Base-by-base conservation (phyloP, 2,888 invertebrate species). In the Chrysotoxum bicinctum region DNA sequence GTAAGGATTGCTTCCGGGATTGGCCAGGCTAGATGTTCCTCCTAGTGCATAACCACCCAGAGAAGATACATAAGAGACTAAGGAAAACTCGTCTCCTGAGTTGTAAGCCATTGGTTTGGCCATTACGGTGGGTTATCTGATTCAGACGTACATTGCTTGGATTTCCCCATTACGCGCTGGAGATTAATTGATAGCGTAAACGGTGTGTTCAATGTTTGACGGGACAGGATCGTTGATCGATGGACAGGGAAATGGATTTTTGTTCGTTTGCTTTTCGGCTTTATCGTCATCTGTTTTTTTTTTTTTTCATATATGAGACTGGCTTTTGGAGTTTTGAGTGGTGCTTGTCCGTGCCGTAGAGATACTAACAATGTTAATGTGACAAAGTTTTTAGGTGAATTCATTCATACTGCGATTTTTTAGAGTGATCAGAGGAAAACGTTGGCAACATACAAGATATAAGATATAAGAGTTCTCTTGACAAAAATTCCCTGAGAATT, bases 141-240 rank as follows among this genome's bases (percentile, higher is more conserved):
- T 83, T 73, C 74, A 83, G 83, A 83, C 83, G 40, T 83, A 48
- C 60, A 64, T 69, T 83, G 73, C 56, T 50, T 79, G 83, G 43
- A 82, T 72, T 82, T 82, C 83, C 64, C 83, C 74, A 70, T 74
- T 74, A 74, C 73, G 68, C 68, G 60, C 21, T 62, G 21, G 74
- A 83, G 83, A 83, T 83, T 83, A 83, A 83, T 83, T 83, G 83
- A 83, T 83, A 79, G 69, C 64, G 79, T 83, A 79, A 83, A 79
- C 79, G 83, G 79, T 83, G 83, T 78, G 79, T 69, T 56, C 79
- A 50, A 50, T 66, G 66, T 79, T 78, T 83, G 83, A 83, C 83
- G 79, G 69, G 64, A 83, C 79, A 83, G 83, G 79, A 83, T 76
- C 74, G 69, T 74, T 83, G 83, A 83, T 83, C 83, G 83, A 83